Evolutionary conservation across 1,140 invertebrate species (phyloP).

Genomic region (Globodera ellingtonae): DNA sequence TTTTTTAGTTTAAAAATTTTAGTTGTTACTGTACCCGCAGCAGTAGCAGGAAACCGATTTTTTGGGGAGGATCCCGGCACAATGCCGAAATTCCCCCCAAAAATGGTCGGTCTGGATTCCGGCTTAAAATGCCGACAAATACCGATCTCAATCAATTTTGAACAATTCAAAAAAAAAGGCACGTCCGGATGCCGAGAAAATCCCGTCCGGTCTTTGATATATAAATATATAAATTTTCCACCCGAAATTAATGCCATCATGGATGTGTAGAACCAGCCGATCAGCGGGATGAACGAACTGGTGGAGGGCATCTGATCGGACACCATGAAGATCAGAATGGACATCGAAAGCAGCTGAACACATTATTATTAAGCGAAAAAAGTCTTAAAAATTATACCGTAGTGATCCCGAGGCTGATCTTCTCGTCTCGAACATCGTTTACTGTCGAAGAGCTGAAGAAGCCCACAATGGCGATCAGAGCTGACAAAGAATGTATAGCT

Average conservation of each 20-base stretch:
- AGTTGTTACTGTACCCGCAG: no score
- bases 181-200: no score
- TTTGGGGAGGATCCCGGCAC: no score
- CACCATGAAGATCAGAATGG: constrained; percentile 56
- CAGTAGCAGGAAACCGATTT: no score
- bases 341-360: constrained; percentile 45
- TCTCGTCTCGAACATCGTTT: constrained; percentile 58
- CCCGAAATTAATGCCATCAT: constrained; percentile 49
- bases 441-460: constrained; percentile 60
- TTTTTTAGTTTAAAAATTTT: no score
- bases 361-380: background rate
- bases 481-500: background rate
- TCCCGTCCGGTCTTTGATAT: constrained; percentile 25
- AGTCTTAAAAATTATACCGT: constrained; percentile 26
- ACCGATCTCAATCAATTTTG: no score
- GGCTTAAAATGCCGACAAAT: no score
- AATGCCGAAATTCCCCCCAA: no score
- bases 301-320: constrained; percentile 53
- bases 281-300: constrained; percentile 47
- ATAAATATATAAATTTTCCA: constrained; percentile 11
- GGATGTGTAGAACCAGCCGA: constrained; percentile 52
- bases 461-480: constrained; percentile 61
- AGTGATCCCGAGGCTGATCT: constrained; percentile 56
- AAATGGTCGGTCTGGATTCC: no score
- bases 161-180: no score